These are phyloP conservation scores for Phaethornis superciliosus DNA, from an alignment of 2,113 vertebrate species.

Conservation along the genomic window DNA sequence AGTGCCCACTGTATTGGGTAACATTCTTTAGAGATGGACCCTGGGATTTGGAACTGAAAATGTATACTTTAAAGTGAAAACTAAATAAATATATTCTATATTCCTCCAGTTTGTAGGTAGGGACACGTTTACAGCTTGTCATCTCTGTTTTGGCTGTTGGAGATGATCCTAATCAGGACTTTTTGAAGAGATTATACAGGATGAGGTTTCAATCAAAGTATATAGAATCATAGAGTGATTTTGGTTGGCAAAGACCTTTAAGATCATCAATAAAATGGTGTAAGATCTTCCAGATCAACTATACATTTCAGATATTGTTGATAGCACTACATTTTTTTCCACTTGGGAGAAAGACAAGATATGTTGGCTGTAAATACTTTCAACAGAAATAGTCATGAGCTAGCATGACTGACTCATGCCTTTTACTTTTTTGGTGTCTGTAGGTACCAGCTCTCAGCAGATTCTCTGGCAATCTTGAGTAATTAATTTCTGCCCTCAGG, in stretches of 20 bases:
- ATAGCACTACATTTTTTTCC: not conserved
- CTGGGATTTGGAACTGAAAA: not conserved
- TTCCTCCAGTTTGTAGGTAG: not conserved
- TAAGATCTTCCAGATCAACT: not conserved
- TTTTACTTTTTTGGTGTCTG: not conserved
- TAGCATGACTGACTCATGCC: not conserved
- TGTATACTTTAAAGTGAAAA: not conserved
- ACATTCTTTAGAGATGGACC: not conserved
- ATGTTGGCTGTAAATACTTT: not conserved
- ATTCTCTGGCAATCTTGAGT: not conserved
- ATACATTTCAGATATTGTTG: not conserved
- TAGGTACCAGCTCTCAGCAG: not conserved
- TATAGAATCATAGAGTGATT: too few species aligned
- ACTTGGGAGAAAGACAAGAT: not conserved
- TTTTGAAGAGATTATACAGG: not conserved
- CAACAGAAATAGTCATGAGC: not conserved
- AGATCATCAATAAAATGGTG: not conserved
- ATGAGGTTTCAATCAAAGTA: not conserved
- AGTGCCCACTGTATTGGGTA: not conserved
- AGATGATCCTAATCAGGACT: not conserved
- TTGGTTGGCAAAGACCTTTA: too few species aligned
- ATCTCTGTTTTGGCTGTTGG: not conserved
- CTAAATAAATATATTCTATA: not conserved
- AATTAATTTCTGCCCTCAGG: slow-evolving; percentile 20
- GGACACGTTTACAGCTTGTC: not conserved